Conservation (phyloP, 2,888 invertebrate species). For the Neoascia interrupta region DNA sequence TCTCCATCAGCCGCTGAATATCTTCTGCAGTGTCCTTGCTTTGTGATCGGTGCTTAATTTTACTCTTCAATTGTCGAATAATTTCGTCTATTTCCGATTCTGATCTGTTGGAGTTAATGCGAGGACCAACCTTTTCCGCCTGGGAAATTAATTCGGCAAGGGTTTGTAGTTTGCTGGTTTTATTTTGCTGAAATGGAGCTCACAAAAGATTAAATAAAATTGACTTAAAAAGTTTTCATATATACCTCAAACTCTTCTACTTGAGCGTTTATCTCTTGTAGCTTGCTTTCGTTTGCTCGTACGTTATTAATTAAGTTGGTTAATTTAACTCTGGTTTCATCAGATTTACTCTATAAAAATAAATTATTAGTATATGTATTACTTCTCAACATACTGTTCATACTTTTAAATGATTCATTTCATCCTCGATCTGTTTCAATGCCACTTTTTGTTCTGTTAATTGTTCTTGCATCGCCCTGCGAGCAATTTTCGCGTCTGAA, state of each 20-base stretch:
- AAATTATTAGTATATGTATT: background rate
- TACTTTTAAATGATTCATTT: slow-evolving; percentile 70
- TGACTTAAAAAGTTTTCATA: background rate
- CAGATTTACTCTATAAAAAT: slow-evolving; percentile 59
- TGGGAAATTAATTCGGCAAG: slow-evolving; percentile 54
- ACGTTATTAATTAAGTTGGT: slow-evolving; percentile 64
- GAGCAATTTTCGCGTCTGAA: slow-evolving; percentile 55
- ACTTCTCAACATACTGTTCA: background rate
- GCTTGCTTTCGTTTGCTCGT: slow-evolving; percentile 56
- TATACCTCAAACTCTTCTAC: slow-evolving; percentile 55
- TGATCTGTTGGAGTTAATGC: slow-evolving; percentile 75
- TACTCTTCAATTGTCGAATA: slow-evolving; percentile 75
- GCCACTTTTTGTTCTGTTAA: slow-evolving; percentile 73
- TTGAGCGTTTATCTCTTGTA: slow-evolving; percentile 50
- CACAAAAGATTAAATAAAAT: background rate
- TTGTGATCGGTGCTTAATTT: slow-evolving; percentile 73
- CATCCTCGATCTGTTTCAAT: slow-evolving; percentile 78
- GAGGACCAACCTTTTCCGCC: slow-evolving; percentile 75
- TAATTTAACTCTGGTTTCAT: slow-evolving; percentile 71
- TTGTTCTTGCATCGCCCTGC: slow-evolving; percentile 54
- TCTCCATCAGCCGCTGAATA: slow-evolving; percentile 78
- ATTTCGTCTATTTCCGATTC: slow-evolving; percentile 78
- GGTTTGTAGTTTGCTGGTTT: slow-evolving; percentile 35
- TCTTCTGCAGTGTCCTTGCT: slow-evolving; percentile 73
- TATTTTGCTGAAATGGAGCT: slow-evolving; percentile 39